Conservation (phyloP, 2,113 vertebrate species). For the Platysteira castanea region DNA sequence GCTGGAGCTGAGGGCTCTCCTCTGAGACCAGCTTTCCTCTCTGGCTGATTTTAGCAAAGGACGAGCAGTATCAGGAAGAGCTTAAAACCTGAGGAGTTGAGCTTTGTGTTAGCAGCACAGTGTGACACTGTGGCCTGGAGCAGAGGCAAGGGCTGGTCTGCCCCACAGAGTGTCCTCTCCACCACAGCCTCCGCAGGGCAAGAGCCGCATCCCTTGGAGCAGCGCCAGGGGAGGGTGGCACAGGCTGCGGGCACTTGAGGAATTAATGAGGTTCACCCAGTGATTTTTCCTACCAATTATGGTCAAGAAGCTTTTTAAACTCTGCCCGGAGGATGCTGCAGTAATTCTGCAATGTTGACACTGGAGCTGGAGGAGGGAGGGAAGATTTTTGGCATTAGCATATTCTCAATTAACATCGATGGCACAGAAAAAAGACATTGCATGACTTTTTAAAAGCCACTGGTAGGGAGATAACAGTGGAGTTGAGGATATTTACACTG, state of each 20-base stretch:
- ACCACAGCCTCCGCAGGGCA: not conserved
- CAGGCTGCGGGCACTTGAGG: not conserved
- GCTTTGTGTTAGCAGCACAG: not conserved
- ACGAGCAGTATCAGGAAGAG: not conserved
- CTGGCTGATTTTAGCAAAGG: not conserved
- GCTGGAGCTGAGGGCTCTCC: not conserved
- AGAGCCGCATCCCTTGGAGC: not conserved
- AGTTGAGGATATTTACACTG: not conserved
- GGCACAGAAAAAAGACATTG: not conserved
- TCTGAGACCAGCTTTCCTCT: not conserved
- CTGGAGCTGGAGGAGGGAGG: not conserved
- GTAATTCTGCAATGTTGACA: not conserved
- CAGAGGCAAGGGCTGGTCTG: not conserved
- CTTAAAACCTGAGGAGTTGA: not conserved
- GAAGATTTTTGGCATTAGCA: not conserved
- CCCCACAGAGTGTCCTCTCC: rapidly evolving
- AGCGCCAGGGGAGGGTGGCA: not conserved
- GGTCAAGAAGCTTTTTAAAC: not conserved
- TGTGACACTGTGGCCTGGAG: not conserved
- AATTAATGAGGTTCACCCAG: not conserved
- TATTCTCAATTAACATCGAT: not conserved
- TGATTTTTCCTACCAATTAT: not conserved
- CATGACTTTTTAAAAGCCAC: not conserved
- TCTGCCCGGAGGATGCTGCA: not conserved
- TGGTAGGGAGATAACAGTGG: not conserved